These are phyloP conservation scores for Nesidiocoris tenuis DNA, from an alignment of 2,888 invertebrate genomes.

Conservation along the genomic window DNA sequence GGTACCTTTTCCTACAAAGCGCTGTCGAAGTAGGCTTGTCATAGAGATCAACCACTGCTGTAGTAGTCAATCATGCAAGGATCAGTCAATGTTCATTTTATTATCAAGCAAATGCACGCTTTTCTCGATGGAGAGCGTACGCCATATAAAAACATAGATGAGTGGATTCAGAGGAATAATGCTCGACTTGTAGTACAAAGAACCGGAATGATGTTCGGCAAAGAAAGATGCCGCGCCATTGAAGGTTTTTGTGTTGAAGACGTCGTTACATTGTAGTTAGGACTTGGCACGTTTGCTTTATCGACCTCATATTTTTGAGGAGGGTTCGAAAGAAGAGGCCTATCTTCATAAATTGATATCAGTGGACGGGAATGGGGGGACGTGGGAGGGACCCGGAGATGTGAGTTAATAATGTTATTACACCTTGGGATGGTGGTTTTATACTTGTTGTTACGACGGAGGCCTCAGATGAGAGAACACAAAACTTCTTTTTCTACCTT, in stretches of 20 bases:
- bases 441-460: conserved; percentile 25
- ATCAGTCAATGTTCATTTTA: no score
- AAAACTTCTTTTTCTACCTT: conserved; percentile 14
- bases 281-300: conserved; percentile 31
- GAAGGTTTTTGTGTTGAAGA: conserved; percentile 9
- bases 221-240: not conserved
- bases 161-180: no score
- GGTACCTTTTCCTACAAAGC: no score
- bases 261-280: conserved; percentile 40
- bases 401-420: conserved; percentile 43
- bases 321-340: not conserved
- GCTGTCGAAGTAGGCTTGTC: no score
- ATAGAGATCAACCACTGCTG: no score
- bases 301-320: conserved; percentile 10
- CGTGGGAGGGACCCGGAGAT: conserved; percentile 18
- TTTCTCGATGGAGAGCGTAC: no score
- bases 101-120: no score
- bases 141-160: no score
- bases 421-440: conserved; percentile 33
- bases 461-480: not conserved
- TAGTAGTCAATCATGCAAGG: no score
- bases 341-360: conserved; percentile 42
- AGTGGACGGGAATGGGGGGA: conserved; percentile 14
- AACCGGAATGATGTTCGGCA: not conserved
- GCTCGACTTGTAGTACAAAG: no score